Percentiles rank a stretch among this genome's conserved stretches.
Conservation (phyloP, 2,797 vertebrate species). For the Fundulus diaphanus region DNA sequence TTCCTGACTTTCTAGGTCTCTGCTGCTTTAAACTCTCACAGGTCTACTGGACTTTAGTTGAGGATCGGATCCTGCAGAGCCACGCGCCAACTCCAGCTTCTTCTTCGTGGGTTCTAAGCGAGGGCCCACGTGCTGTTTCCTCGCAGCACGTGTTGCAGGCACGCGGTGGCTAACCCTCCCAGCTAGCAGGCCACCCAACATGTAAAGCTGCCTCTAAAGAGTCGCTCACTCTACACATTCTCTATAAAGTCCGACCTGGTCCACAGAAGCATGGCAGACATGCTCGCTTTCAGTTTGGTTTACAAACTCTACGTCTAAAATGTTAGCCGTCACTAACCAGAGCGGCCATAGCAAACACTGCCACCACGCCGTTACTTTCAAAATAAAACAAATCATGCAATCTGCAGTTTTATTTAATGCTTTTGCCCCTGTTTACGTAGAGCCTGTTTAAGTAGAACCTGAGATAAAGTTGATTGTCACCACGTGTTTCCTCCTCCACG, state of each 20-base stretch:
- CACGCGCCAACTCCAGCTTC: not conserved
- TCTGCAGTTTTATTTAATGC: not conserved
- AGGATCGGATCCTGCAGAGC: not conserved
- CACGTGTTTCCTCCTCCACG: not conserved
- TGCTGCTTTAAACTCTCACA: not conserved
- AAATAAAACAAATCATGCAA: not conserved
- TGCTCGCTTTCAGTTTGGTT: not conserved
- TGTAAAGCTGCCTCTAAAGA: not conserved
- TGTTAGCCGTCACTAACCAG: not conserved
- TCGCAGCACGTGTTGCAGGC: conserved; percentile 55
- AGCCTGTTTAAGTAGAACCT: not conserved
- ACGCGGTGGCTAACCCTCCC: not conserved
- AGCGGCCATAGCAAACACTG: not conserved
- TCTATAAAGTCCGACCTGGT: not conserved
- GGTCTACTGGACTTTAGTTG: not conserved
- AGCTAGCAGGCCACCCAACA: conserved; percentile 12
- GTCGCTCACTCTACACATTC: not conserved
- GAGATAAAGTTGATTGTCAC: not conserved
- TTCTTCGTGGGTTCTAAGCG: not conserved
- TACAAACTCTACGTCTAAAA: not conserved
- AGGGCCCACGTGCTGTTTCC: conserved; percentile 52
- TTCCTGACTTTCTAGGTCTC: not conserved
- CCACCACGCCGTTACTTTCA: not conserved
- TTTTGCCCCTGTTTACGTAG: not conserved
- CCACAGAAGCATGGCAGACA: not conserved